Base-by-base conservation (phyloP, 53 echinoderm and acorn worm species). In the Arbacia lixula region DNA sequence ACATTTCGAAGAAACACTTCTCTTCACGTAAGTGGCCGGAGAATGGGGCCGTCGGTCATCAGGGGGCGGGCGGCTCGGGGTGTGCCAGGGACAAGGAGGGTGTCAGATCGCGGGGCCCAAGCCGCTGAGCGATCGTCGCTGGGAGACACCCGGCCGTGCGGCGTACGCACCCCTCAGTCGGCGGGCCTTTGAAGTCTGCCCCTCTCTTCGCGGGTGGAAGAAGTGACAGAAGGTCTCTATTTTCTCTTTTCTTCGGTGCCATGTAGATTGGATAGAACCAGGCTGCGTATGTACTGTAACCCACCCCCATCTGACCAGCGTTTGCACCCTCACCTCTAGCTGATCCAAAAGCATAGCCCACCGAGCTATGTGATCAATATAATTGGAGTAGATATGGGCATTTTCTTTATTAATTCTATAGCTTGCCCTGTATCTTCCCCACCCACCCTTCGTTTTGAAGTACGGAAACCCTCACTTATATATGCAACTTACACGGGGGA, bases 191-290 rank as follows among this genome's bases (percentile, higher is more conserved):
- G 71, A 71, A 71, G 71, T 71, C 5, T 19, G 42, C 41, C 27
- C 42, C 17, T 29, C 66, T 66, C 38, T 38, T 71, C 29, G 71
- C 49, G 29, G 14, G 12, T 16, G 71, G 17, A 71, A 71, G 22
- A 46, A 71, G 71, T 71, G 71, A 71, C 71, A 71, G 71, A 71
- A 71, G 71, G 71, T 46, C 41, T 14, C 21, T 41, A 39, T 36
- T n/a, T n/a, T n/a, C n/a, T n/a, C n/a, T n/a, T n/a, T n/a, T n/a
- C n/a, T n/a, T n/a, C n/a, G n/a, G n/a, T n/a, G n/a, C n/a, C n/a
- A n/a, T 12, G 16, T 22, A 75, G 54, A 75, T 75, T 75, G 75
- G 75, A 54, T 53, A 22, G 55, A 75, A 56, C 21, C 36, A 27
- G 66, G 64, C 31, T 12, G 9, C 10, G 16, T 60, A 36, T 33